phyloP scores from a whole-genome alignment of 1,140 invertebrate genomes.

The Drosophila nigrodunni region DNA sequence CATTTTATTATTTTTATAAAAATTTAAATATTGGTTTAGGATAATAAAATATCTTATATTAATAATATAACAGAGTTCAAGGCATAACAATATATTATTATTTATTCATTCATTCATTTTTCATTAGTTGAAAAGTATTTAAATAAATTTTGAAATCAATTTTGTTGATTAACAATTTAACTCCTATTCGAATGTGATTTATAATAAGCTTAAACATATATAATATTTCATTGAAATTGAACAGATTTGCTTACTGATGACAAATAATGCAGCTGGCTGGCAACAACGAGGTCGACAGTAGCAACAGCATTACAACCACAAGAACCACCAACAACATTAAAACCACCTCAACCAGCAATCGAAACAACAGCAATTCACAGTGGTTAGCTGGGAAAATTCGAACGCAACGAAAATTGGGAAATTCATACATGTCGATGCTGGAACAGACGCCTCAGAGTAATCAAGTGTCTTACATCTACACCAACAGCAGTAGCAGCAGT shows the following conservation, averaged over 20 bases:
- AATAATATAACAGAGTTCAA: too few species aligned
- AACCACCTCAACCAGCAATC: slow-evolving; percentile 4
- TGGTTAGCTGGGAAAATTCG: neutral
- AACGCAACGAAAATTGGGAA: neutral
- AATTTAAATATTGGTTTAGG: too few species aligned
- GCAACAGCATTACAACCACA: neutral
- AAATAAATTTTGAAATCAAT: too few species aligned
- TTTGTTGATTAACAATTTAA: too few species aligned
- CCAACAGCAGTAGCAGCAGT: slow-evolving; percentile 4
- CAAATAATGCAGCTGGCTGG: slow-evolving; percentile 39
- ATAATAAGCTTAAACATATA: neutral
- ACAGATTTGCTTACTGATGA: slow-evolving; percentile 13
- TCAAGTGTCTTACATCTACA: neutral
- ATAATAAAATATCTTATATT: too few species aligned
- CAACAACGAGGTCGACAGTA: slow-evolving; percentile 7
- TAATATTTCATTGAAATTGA: neutral
- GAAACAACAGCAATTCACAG: slow-evolving; percentile 24
- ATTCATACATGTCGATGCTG: slow-evolving; percentile 33
- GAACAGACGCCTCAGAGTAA: slow-evolving; percentile 18
- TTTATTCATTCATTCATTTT: too few species aligned
- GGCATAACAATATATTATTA: too few species aligned
- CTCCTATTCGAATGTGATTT: neutral
- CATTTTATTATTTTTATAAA: too few species aligned
- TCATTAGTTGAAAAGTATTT: too few species aligned
- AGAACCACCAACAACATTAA: neutral